phyloP scores from a whole-genome alignment of 1,140 invertebrate genomes.

The Liolophura sinensis region DNA sequence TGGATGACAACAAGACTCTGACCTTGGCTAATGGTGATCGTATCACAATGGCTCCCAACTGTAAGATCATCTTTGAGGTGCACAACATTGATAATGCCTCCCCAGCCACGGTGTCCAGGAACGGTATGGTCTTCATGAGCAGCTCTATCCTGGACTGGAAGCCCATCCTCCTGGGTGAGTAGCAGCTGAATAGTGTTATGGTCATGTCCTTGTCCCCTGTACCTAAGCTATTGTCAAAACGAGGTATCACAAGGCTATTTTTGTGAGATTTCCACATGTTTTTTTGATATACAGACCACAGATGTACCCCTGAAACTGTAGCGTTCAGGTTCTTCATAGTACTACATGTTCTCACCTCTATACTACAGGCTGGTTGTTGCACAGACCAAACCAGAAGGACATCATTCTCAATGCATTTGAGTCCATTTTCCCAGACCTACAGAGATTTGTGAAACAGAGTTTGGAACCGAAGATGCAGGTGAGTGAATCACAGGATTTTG shows the following conservation, averaged over 20 bases:
- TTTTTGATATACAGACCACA: too few relatives aligned
- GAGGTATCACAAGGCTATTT: too few relatives aligned
- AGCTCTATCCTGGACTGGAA: conserved; percentile 91
- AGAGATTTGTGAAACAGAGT: conserved; percentile 82
- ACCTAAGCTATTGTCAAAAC: too few relatives aligned
- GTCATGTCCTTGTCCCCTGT: too few relatives aligned
- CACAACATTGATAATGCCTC: conserved; percentile 97
- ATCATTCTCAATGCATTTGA: conserved; percentile 79
- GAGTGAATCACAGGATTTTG: conserved; percentile 6
- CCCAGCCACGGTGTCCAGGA: conserved; percentile 91
- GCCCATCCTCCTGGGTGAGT: conserved; percentile 73
- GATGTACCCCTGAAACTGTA: too few relatives aligned
- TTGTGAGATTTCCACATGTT: too few relatives aligned
- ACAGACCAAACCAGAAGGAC: conserved; percentile 72
- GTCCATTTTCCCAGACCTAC: conserved; percentile 77
- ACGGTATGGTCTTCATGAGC: conserved; percentile 97
- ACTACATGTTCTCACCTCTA: too few relatives aligned
- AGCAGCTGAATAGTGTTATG: neutral
- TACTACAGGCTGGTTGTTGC: conserved; percentile 75
- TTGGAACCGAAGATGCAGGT: conserved; percentile 82
- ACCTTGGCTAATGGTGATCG: conserved; percentile 95
- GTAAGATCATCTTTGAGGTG: conserved; percentile 93
- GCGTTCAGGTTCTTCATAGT: too few relatives aligned
- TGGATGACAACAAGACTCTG: conserved; percentile 68
- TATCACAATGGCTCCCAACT: conserved; percentile 88